These are phyloP conservation scores for Pyrrhia umbra DNA, from an alignment of 2,888 invertebrate species.

Conservation along the genomic window DNA sequence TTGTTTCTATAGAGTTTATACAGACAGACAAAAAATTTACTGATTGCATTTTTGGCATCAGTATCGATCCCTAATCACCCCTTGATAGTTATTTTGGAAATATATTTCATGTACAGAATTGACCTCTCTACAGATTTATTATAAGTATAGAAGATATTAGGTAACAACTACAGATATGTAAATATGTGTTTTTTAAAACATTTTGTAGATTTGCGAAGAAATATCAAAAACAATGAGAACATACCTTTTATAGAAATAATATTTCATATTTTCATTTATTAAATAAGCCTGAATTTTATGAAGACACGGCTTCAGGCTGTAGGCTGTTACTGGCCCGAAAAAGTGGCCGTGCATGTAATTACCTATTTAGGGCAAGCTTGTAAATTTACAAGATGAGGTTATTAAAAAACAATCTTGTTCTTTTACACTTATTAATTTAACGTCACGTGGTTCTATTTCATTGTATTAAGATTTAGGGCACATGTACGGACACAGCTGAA, in stretches of 20 bases:
- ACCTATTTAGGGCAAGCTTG: constrained; percentile 38
- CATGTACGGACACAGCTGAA: neutral
- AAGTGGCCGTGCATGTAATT: constrained; percentile 53
- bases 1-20: no score
- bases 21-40: no score
- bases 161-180: no score
- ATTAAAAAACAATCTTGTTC: constrained; percentile 36
- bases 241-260: constrained; percentile 31
- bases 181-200: no score
- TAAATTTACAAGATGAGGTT: constrained; percentile 46
- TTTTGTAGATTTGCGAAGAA: no score
- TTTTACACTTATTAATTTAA: constrained; percentile 34
- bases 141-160: no score
- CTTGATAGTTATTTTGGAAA: no score
- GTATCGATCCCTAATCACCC: no score
- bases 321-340: constrained; percentile 29
- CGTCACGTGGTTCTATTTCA: constrained; percentile 23
- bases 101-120: no score
- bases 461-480: neutral
- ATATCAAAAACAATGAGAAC: no score
- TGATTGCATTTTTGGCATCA: no score
- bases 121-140: no score
- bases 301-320: constrained; percentile 6
- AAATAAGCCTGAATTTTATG: constrained; percentile 18
- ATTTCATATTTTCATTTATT: constrained; percentile 49